Evolutionary conservation across 2,888 invertebrate species (phyloP).

Genomic region (Melangyna quadrimaculata): DNA sequence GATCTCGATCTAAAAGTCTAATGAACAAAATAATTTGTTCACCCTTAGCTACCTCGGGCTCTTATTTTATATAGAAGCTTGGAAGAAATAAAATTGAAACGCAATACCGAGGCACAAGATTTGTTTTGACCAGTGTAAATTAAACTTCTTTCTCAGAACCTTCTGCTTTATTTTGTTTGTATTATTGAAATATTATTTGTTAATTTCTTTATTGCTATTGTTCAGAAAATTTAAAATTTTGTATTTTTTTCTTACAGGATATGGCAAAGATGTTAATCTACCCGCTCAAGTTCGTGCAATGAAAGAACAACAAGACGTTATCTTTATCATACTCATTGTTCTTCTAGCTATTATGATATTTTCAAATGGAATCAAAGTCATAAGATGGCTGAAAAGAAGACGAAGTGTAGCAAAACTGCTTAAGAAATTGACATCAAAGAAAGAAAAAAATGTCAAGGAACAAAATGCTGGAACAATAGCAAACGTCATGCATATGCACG

Average conservation of each 20-base stretch:
- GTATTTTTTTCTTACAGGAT: constrained; percentile 71
- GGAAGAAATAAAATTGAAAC: too few relatives aligned
- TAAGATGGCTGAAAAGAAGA: constrained; percentile 75
- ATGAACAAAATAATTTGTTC: too few relatives aligned
- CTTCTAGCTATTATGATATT: constrained; percentile 74
- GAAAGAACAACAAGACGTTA: constrained; percentile 75
- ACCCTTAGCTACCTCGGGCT: too few relatives aligned
- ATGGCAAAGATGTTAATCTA: constrained; percentile 74
- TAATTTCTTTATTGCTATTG: neutral
- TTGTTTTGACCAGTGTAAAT: too few relatives aligned
- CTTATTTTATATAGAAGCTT: too few relatives aligned
- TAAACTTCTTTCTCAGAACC: too few relatives aligned
- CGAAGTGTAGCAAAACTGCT: constrained; percentile 73
- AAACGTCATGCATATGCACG: constrained; percentile 77
- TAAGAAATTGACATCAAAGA: constrained; percentile 74
- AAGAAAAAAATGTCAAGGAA: constrained; percentile 75
- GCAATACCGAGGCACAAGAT: too few relatives aligned
- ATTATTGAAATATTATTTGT: too few relatives aligned
- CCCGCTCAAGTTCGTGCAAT: constrained; percentile 76
- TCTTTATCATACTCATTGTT: constrained; percentile 75
- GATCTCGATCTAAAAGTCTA: too few relatives aligned
- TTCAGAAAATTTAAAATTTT: neutral
- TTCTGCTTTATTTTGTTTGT: too few relatives aligned
- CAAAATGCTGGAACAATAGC: constrained; percentile 77
- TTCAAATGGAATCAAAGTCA: constrained; percentile 75